Evolutionary conservation across 2,888 invertebrate species (phyloP).

Genomic region (Coelinius sp.): DNA sequence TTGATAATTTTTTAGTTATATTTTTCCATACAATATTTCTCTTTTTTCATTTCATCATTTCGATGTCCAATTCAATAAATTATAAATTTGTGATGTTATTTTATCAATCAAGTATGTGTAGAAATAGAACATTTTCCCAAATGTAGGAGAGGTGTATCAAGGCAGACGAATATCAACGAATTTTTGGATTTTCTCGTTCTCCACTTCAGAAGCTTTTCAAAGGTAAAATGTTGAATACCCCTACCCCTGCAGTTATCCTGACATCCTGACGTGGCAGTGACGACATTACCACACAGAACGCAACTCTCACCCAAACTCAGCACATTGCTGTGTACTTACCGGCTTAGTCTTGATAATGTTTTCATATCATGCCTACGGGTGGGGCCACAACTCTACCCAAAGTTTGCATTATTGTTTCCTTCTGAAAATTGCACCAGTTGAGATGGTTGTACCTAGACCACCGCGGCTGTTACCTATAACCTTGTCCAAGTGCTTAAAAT

Average conservation of each 20-base stretch:
- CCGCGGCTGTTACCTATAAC: background rate
- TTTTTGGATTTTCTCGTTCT: background rate
- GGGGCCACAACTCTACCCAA: conserved; percentile 27
- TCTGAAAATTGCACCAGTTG: conserved; percentile 19
- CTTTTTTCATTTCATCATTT: too few relatives aligned
- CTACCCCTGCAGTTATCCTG: conserved; percentile 51
- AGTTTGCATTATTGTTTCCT: conserved; percentile 38
- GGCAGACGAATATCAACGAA: background rate
- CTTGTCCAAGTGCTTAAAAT: conserved; percentile 24
- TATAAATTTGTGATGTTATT: too few relatives aligned
- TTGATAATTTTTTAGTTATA: background rate
- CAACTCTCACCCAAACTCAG: conserved; percentile 61
- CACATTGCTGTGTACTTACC: conserved; percentile 68
- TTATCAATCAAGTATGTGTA: too few relatives aligned
- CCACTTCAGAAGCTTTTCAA: background rate
- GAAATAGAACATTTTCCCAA: background rate
- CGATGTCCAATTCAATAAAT: too few relatives aligned
- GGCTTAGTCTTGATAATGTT: conserved; percentile 67
- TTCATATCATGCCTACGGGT: conserved; percentile 64
- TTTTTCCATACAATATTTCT: too few relatives aligned
- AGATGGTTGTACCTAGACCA: conserved; percentile 6
- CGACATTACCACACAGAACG: conserved; percentile 44
- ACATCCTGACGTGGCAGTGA: conserved; percentile 67
- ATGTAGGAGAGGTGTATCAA: background rate
- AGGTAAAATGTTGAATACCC: conserved; percentile 43